These are phyloP conservation scores for Isichthys henryi DNA, from an alignment of 2,113 vertebrate genomes.

Conservation along the genomic window DNA sequence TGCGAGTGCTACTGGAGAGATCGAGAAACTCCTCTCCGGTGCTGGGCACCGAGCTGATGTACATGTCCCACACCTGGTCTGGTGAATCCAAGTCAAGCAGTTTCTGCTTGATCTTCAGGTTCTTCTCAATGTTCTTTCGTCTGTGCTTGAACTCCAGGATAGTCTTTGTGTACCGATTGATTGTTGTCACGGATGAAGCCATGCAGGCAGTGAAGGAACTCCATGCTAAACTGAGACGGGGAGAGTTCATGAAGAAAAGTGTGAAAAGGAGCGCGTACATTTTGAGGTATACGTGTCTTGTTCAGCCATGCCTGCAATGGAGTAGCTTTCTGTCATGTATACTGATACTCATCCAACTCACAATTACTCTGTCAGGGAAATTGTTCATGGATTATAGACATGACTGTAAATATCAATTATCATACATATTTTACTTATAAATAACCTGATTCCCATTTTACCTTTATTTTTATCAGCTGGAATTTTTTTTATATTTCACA, in stretches of 20 bases:
- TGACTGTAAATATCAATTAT: not conserved
- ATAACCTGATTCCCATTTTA: not conserved
- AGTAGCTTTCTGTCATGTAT: not conserved
- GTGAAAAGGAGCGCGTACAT: not conserved
- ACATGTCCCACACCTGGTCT: conserved; percentile 77
- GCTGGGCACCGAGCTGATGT: conserved; percentile 72
- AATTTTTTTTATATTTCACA: not conserved
- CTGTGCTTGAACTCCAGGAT: conserved; percentile 82
- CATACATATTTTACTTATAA: not conserved
- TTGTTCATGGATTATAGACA: not conserved
- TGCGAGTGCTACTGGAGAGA: conserved; percentile 53
- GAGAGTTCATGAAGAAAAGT: not conserved
- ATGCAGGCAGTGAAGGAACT: conserved; percentile 84
- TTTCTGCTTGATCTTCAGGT: conserved; percentile 72
- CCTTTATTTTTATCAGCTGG: not conserved
- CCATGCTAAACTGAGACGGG: conserved; percentile 73
- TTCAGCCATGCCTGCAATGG: not conserved
- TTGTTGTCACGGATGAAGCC: conserved; percentile 76
- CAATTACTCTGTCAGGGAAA: not conserved
- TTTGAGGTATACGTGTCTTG: not conserved
- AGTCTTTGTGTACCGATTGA: conserved; percentile 82
- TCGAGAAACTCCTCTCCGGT: conserved; percentile 63
- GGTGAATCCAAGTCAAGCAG: conserved; percentile 63
- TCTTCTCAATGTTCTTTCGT: conserved; percentile 73
- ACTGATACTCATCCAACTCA: not conserved